Evolutionary conservation across 2,888 invertebrate genomes (phyloP).

Genomic region (Eledona agricola): DNA sequence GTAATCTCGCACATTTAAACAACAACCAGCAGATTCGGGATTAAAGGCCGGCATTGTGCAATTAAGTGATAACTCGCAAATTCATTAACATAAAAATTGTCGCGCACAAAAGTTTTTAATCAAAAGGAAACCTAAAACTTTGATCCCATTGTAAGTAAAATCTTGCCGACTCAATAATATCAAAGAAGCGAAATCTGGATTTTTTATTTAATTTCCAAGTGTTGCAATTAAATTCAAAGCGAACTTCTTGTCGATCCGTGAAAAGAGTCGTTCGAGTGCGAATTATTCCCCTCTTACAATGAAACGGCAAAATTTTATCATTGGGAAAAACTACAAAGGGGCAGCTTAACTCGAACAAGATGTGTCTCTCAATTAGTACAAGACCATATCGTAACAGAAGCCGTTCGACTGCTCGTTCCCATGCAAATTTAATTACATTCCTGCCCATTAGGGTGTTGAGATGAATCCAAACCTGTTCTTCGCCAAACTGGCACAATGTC

Average conservation of each 20-base stretch:
- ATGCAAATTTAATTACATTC: constrained; percentile 37
- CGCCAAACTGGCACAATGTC: too few relatives aligned
- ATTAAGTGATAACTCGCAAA: too few relatives aligned
- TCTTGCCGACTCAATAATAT: constrained; percentile 12
- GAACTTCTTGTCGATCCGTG: constrained; percentile 1
- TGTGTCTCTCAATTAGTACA: constrained; percentile 35
- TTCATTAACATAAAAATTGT: too few relatives aligned
- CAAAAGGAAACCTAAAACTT: constrained; percentile 18
- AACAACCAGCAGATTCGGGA: too few relatives aligned
- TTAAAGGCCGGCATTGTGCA: too few relatives aligned
- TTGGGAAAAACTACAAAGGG: background rate
- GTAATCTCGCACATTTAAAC: too few relatives aligned
- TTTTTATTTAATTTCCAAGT: constrained; percentile 16
- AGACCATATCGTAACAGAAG: constrained; percentile 16
- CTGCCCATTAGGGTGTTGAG: constrained; percentile 10
- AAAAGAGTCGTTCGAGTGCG: constrained; percentile 11
- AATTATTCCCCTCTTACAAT: constrained; percentile 11
- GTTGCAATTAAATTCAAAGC: constrained; percentile 15
- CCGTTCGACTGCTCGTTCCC: too few relatives aligned
- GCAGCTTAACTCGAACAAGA: constrained; percentile 4
- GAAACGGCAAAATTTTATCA: constrained; percentile 2
- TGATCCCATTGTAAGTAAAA: constrained; percentile 17
- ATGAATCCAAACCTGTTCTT: constrained; percentile 3
- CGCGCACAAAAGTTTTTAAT: too few relatives aligned
- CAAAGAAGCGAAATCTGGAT: constrained; percentile 9